phyloP scores from a whole-genome alignment of 2,888 invertebrate species.

The Xestobium rufovillosum region DNA sequence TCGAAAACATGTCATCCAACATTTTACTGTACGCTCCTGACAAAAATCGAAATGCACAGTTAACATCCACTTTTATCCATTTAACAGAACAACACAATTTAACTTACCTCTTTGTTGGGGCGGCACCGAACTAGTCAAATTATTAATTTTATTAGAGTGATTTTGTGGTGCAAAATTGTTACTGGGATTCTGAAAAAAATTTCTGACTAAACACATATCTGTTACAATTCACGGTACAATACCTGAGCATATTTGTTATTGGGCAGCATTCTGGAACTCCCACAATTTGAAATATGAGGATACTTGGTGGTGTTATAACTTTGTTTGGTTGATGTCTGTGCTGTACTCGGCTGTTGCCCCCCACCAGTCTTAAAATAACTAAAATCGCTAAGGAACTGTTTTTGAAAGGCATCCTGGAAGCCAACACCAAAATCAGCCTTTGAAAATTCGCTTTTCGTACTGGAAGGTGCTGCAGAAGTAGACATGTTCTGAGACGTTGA shows the following conservation, averaged over 20 bases:
- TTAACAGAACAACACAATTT: no score
- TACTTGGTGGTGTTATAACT: constrained; percentile 18
- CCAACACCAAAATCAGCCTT: constrained; percentile 26
- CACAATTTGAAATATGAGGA: constrained; percentile 22
- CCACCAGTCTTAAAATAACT: no score
- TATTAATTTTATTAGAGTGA: constrained; percentile 27
- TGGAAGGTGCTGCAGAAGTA: constrained; percentile 19
- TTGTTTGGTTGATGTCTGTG: no score
- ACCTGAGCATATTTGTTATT: constrained; percentile 30
- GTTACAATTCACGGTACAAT: no score
- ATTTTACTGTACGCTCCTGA: constrained; percentile 31
- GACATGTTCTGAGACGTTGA: constrained; percentile 12
- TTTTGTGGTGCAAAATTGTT: constrained; percentile 30
- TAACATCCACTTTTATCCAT: no score
- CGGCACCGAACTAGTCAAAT: no score
- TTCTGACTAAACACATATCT: no score
- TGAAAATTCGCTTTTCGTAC: constrained; percentile 18
- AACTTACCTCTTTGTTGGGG: constrained; percentile 30
- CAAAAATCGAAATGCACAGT: constrained; percentile 7
- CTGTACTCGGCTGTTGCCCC: no score
- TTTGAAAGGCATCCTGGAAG: constrained; percentile 42
- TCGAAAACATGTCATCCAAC: constrained; percentile 36
- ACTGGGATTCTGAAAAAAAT: constrained; percentile 30
- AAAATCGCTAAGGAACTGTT: constrained; percentile 36
- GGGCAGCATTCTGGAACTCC: constrained; percentile 20